Percentiles rank a stretch among this genome's conserved stretches.
Conservation (phyloP, 2,888 invertebrate genomes). For the Himalopsyche kuldschensis region DNA sequence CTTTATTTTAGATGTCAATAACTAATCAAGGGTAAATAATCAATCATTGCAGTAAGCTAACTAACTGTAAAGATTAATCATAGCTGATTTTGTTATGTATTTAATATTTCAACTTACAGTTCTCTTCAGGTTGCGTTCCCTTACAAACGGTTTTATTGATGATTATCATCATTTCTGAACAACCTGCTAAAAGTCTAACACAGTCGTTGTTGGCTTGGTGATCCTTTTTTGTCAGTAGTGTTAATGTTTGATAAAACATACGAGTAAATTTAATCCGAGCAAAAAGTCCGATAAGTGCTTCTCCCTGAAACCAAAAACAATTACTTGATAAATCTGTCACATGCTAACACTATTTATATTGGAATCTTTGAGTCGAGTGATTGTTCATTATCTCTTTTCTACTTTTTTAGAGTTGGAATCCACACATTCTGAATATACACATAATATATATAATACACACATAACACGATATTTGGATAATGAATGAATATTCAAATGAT, state of each 20-base stretch:
- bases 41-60: neutral
- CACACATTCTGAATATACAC: no score
- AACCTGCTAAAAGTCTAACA: slow-evolving; percentile 77
- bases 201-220: slow-evolving; percentile 73
- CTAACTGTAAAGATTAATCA: neutral
- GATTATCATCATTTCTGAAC: slow-evolving; percentile 79
- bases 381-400: neutral
- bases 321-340: neutral
- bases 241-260: slow-evolving; percentile 80
- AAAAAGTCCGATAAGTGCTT: slow-evolving; percentile 69
- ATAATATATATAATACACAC: no score
- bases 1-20: neutral
- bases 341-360: no score
- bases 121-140: slow-evolving; percentile 70
- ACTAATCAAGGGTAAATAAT: neutral
- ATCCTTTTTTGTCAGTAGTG: slow-evolving; percentile 69
- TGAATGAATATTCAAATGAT: no score
- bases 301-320: slow-evolving; percentile 47
- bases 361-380: no score
- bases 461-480: no score
- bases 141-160: slow-evolving; percentile 75
- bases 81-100: neutral
- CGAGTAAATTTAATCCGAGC: slow-evolving; percentile 85
- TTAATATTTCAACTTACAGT: slow-evolving; percentile 52
- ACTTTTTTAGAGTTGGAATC: no score